Conservation (phyloP, 2,888 invertebrate species). For the Eupithecia inturbata region DNA sequence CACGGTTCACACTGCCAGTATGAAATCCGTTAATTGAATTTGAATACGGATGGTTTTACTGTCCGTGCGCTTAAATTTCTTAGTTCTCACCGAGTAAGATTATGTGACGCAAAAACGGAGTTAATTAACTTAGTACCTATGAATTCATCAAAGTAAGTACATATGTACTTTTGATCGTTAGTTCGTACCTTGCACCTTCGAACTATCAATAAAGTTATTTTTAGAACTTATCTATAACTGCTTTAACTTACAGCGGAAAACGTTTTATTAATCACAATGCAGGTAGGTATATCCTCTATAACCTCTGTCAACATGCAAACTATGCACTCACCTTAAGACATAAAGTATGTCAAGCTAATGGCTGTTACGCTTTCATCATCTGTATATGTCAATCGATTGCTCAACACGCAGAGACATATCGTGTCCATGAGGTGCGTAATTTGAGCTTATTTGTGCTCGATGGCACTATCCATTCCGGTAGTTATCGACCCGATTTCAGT, state of each 20-base stretch:
- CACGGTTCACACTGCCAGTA: constrained; percentile 3
- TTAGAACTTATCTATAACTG: background rate
- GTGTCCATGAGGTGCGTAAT: constrained; percentile 16
- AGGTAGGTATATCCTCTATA: background rate
- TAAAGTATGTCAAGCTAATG: constrained; percentile 12
- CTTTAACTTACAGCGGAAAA: background rate
- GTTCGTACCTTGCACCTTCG: background rate
- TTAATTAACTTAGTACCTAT: background rate
- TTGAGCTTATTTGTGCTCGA: constrained; percentile 23
- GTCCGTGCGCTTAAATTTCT: background rate
- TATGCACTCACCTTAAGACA: background rate
- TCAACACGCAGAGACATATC: constrained; percentile 13
- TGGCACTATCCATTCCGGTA: background rate
- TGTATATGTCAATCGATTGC: constrained; percentile 23
- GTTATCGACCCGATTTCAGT: background rate
- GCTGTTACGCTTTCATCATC: constrained; percentile 11
- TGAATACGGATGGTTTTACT: background rate
- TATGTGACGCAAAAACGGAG: background rate
- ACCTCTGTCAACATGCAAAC: constrained; percentile 2
- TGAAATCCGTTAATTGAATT: constrained; percentile 22
- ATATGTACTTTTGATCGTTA: background rate
- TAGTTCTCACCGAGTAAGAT: background rate
- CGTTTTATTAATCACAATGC: background rate
- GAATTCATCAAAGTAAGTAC: background rate
- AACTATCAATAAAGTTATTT: background rate